Evolutionary conservation across 2,888 invertebrate genomes (phyloP).

Genomic region (Yponomeuta malinellus): DNA sequence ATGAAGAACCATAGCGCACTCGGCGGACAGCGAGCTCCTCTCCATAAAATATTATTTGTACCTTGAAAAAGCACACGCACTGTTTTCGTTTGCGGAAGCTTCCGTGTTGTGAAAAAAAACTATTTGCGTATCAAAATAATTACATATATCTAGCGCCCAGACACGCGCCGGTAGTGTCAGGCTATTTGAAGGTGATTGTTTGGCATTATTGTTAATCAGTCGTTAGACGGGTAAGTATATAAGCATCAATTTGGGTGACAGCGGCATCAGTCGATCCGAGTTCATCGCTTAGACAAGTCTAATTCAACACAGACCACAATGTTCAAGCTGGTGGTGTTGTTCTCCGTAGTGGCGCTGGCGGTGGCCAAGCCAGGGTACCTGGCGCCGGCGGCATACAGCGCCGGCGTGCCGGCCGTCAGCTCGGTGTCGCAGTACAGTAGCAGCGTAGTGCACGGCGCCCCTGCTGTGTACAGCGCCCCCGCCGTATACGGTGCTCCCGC

Average conservation of each 20-base stretch:
- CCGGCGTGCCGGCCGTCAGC: slow-evolving; percentile 35
- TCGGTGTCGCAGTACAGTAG: slow-evolving; percentile 40
- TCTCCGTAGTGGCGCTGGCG: slow-evolving; percentile 75
- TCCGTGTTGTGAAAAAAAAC: slow-evolving; percentile 32
- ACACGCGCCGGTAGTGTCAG: background rate
- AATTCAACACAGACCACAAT: slow-evolving; percentile 64
- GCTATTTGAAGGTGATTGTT: slow-evolving; percentile 51
- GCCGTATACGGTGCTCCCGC: slow-evolving; percentile 28
- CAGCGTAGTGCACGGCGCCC: slow-evolving; percentile 39
- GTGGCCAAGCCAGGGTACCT: slow-evolving; percentile 64
- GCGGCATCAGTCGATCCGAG: slow-evolving; percentile 59
- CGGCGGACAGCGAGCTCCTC: background rate
- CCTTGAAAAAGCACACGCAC: slow-evolving; percentile 11
- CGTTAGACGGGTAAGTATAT: slow-evolving; percentile 48
- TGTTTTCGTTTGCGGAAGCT: slow-evolving; percentile 28
- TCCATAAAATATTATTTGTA: background rate
- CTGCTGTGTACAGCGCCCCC: slow-evolving; percentile 31
- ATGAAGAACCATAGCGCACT: no score
- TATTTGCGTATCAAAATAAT: slow-evolving; percentile 16
- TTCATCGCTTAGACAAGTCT: slow-evolving; percentile 41
- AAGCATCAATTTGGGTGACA: slow-evolving; percentile 40
- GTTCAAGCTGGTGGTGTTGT: slow-evolving; percentile 77
- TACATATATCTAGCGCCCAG: slow-evolving; percentile 6
- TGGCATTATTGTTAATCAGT: slow-evolving; percentile 45
- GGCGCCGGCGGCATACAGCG: slow-evolving; percentile 46